Base-by-base conservation (phyloP, 2,888 invertebrate genomes). In the Drosophila anceps region DNA sequence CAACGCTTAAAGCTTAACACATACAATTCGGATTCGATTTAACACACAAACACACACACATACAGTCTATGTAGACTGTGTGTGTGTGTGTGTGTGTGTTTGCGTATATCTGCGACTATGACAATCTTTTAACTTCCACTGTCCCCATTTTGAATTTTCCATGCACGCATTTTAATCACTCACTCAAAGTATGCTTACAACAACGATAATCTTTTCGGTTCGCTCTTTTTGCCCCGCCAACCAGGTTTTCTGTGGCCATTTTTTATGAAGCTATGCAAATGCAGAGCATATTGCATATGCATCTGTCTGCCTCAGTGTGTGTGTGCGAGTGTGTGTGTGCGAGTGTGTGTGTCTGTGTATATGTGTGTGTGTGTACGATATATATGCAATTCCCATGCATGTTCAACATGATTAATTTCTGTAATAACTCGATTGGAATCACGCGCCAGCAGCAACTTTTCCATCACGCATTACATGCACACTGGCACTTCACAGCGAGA, bases 401-500 rank as follows among this genome's bases (percentile, higher is more conserved):
- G 86, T 85, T 90, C 88, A 86, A 87, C 87, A 90, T 87, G 87
- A 87, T 87, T 90, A 87, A 87, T 87, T 87, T 88, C 82, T 88
- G 87, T 90, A 90, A 90, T 87, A 87, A 87, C 87, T 87, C 90
- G 89, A 87, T 90, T 88, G 90, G 90, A 87, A 87, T 87, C 90
- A 90, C 90, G 90, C 89, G 90, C 87, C 87, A 86, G 79, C 82
- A 88, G 89, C 90, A 88, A 86, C 90, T 85, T 86, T 86, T 86
- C 86, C 90, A 86, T 86, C 90, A 86, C 76, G 76, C 87, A 83
- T 82, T 80, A 85, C 85, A 70, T 71, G 67, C 53, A 66, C 58
- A 69, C 53, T 74, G 64, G 57, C 62, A 76, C 50, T 65, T 41
- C 54, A 24, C 13, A 18, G 41, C 70, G 70, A 77, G 77, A 70